Evolutionary conservation across 2,888 invertebrate genomes (phyloP).

Genomic region (Diabrotica balteata): DNA sequence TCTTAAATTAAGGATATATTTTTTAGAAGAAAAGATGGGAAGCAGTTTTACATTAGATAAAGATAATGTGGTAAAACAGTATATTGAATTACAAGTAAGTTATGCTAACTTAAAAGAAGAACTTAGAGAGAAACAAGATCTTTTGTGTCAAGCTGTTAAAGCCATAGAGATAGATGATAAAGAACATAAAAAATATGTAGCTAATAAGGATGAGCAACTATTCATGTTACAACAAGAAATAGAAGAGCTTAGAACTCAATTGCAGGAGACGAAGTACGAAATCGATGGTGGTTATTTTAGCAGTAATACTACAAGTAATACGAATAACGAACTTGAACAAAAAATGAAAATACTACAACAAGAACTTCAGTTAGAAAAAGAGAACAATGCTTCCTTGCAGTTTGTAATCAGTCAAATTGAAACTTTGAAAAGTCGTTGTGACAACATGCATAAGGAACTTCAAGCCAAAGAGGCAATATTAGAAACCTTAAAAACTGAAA

Average conservation of each 20-base stretch:
- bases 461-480: constrained; percentile 45
- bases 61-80: constrained; percentile 72
- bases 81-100: constrained; percentile 71
- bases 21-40: constrained; percentile 84
- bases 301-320: constrained; percentile 30
- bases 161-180: constrained; percentile 79
- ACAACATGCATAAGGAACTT: constrained; percentile 40
- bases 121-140: constrained; percentile 80
- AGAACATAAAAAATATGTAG: constrained; percentile 64
- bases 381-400: constrained; percentile 46
- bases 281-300: constrained; percentile 34
- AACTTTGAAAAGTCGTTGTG: constrained; percentile 36
- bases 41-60: constrained; percentile 70
- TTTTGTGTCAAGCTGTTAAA: constrained; percentile 84
- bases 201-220: constrained; percentile 54
- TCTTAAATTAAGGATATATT: constrained; percentile 88
- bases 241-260: constrained; percentile 54
- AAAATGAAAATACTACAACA: constrained; percentile 43
- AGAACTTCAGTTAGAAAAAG: constrained; percentile 45
- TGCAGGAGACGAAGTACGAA: constrained; percentile 48
- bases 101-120: constrained; percentile 79
- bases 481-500: constrained; percentile 39
- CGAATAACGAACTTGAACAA: constrained; percentile 41
- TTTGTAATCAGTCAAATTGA: constrained; percentile 45
- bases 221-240: constrained; percentile 58